Base-by-base conservation (phyloP, 2,113 vertebrate species). In the Dicentrarchus labrax region DNA sequence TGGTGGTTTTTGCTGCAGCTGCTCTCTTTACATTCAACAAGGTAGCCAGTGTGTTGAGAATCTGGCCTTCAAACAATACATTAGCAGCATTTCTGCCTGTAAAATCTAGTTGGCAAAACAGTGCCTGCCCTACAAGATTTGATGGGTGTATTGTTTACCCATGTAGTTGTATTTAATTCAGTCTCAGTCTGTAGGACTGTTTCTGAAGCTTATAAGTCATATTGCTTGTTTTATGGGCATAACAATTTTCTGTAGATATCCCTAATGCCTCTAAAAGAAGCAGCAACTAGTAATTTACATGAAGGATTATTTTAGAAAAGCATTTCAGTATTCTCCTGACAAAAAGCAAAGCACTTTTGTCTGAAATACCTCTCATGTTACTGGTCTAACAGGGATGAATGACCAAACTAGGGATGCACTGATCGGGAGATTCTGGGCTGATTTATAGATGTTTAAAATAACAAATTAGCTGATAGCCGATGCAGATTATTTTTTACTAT, bases 341-440 rank as follows among this genome's bases (percentile, higher is more conserved):
- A 30, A 30, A 71, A 72, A 36, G 6, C n/a, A 3, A 48, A 38
- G 30, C 51, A 67, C 70, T 68, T 64, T 39, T 51, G 0, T 62
- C n/a, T 6, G 6, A 59, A 74, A 76, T 76, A 86, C 73, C 86
- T 85, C 82, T 70, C 10, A 30, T 45, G 21, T 64, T 68, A 60
- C 5, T 4, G 1, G 38, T 22, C 1, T 16, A 50, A 43, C 8
- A 6, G 68, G 2, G 56, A 54, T 68, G 12, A 36, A 30, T 30
- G 30, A 30, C 30, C 30, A 30, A 30, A 30, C 30, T 30, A 30
- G 30, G 30, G 30, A 30, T 30, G 30, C 30, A 30, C 30, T 30
- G 30, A 30, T 30, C 3, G 30, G 1, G 30, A 30, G 30, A 30
- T 30, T 30, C 30, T 30, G 30, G 30, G 30, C 30, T 30, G 30